Base-by-base conservation (phyloP, 2,797 vertebrate species). In the Sarcoramphus papa region DNA sequence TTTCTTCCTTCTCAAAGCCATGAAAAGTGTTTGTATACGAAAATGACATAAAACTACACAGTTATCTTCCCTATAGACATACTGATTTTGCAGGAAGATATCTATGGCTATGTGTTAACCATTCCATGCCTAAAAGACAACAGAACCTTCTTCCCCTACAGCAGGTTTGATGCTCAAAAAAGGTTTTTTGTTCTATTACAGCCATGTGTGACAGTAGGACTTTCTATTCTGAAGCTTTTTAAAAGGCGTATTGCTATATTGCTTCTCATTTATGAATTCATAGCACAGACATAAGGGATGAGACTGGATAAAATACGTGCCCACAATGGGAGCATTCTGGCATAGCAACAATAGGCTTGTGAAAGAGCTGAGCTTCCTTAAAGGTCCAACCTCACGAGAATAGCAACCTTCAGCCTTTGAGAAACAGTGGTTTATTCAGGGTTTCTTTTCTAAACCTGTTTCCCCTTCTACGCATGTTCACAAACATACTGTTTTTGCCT, bases 231-330 rank as follows among this genome's bases (percentile, higher is more conserved):
- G 60, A 72, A 72, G 45, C 41, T 70, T 47, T 60, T 86, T 68
- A 10, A 59, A 91, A 81, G n/a, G 12, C 12, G 10, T 69, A n/a
- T 51, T 73, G 40, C 47, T 88, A 24, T 85, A 75, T 81, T 73
- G 10, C 62, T 63, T 77, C 54, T 96, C 81, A 94, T 47, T 92
- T 93, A 88, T 79, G 75, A 94, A 87, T 74, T 92, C 87, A 47
- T 31, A 62, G 68, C 67, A 75, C 50, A 92, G 70, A 31, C 65
- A 18, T 21, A 31, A 91, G 25, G 83, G 74, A 76, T 70, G 69
- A 77, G 40, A 60, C 65, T 73, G 81, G 79, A 31, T 90, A 85
- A 93, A 95, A 88, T 60, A 40, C 0, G 1, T 90, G 25, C 64
- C 51, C 64, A 64, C 56, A 75, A 37, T 13, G 47, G 50, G 16